Base-by-base conservation (phyloP, 2,888 invertebrate genomes). In the Lacanobia oleracea region DNA sequence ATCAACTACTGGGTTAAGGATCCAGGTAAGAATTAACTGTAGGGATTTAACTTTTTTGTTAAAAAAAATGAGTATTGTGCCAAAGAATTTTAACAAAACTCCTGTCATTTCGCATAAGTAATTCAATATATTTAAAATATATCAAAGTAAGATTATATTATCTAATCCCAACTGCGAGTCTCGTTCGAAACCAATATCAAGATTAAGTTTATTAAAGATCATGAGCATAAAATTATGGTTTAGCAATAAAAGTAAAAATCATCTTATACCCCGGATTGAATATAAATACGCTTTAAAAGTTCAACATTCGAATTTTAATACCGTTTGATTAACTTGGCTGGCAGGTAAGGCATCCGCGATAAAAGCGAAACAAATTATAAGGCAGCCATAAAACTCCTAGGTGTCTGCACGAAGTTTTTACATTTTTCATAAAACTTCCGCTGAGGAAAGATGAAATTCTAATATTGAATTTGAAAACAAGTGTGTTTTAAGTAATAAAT, bases 1-100 rank as follows among this genome's bases (percentile, higher is more conserved):
- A 98, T 98, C 95, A 98, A 98, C 96, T 98, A 98, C 95, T 98
- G 98, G 98, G 97, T 98, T 88, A 97, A 97, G 94, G 98, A 98
- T 92, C 94, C 96, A 96, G 97, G 97, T 95, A 97, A 97, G 54
- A 53, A 53, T 63, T 21, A 14, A 2, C 14, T 12, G 14, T 8
- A 37, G 43, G 7, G 10, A 23, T n/a, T 4, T n/a, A 0, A 5
- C 14, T 43, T 43, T 18, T 54, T 7, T 61, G 27, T 6, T 37
- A 2, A n/a, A 8, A 14, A n/a, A n/a, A n/a, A n/a, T n/a, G n/a
- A n/a, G n/a, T 12, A 40, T 16, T n/a, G 2, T 40, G 5, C 6
- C 12, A 33, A 7, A 33, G 1, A 12, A 18, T 62, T 18, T 23
- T 2, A 23, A 21, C 33, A 1, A n/a, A 40, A 40, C 23, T 66